phyloP scores from a whole-genome alignment of 92 coral and sea anemone species.

The Blastomussa wellsi region DNA sequence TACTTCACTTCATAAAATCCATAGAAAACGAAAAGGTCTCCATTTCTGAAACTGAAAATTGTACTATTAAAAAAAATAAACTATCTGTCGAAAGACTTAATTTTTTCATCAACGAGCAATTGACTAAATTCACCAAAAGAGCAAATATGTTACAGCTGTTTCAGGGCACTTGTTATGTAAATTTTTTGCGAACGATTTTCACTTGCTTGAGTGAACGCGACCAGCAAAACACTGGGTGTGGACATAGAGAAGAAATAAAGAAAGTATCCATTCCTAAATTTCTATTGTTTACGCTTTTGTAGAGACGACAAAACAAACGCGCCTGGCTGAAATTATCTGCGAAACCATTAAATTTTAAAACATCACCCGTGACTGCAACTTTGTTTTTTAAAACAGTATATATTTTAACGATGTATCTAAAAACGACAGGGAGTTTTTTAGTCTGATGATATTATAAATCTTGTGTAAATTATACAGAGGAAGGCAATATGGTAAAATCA shows the following conservation, averaged over 20 bases:
- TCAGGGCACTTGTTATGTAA: slow-evolving; percentile 28
- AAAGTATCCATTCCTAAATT: not conserved
- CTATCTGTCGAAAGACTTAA: too few species aligned
- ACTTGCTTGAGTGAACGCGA: not conserved
- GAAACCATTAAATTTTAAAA: slow-evolving; percentile 1
- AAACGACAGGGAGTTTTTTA: not conserved
- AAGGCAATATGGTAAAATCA: too few species aligned
- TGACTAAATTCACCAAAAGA: not conserved
- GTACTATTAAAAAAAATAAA: not conserved
- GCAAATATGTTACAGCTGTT: slow-evolving; percentile 24
- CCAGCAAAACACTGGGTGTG: slow-evolving; percentile 4
- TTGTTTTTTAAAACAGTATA: not conserved
- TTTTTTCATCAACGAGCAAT: not conserved
- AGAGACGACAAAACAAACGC: not conserved
- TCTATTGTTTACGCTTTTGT: not conserved
- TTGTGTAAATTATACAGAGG: not conserved
- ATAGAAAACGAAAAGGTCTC: slow-evolving; percentile 3
- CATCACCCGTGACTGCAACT: not conserved
- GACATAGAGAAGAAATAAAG: not conserved
- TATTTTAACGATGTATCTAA: not conserved
- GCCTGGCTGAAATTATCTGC: not conserved
- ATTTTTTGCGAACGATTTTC: slow-evolving; percentile 6
- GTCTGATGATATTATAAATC: not conserved
- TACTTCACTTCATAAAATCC: not conserved
- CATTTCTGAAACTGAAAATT: slow-evolving; percentile 5